Conservation (phyloP, 2,797 vertebrate genomes). For the Anniella stebbinsi region DNA sequence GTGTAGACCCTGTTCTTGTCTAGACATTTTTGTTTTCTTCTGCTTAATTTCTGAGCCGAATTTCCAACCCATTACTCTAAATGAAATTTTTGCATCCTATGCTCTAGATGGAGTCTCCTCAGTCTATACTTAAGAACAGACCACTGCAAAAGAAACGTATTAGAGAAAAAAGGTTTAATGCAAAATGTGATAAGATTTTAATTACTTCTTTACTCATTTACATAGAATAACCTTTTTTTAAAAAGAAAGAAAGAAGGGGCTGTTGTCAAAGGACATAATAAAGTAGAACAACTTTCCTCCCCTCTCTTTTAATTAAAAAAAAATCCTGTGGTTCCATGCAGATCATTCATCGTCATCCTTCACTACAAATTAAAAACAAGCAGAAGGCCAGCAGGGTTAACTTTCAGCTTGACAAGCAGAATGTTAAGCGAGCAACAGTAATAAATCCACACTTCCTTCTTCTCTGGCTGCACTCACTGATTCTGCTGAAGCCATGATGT, state of each 20-base stretch:
- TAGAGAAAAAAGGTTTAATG: background rate
- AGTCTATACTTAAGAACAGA: background rate
- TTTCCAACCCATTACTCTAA: background rate
- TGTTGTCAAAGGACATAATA: conserved; percentile 7
- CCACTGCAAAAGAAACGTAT: background rate
- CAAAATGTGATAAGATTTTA: background rate
- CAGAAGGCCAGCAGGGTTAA: conserved; percentile 33
- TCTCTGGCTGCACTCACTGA: background rate
- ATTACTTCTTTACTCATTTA: conserved; percentile 27
- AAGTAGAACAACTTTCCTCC: background rate
- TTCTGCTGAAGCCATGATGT: background rate
- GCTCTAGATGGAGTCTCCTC: background rate
- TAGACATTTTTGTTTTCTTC: background rate
- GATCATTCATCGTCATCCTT: conserved; percentile 31
- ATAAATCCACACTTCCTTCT: conserved; percentile 7
- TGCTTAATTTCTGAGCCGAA: conserved; percentile 29
- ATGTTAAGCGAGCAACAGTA: conserved; percentile 35
- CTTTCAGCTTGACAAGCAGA: conserved; percentile 31
- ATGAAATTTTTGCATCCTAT: background rate
- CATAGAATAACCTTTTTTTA: background rate
- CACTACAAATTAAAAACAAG: conserved; percentile 44
- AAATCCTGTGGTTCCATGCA: background rate
- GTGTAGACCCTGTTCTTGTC: no score
- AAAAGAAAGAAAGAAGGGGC: background rate
- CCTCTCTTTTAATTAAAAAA: conserved; percentile 26